Conservation (phyloP, 2,888 invertebrate genomes). For the Philereme transversata region DNA sequence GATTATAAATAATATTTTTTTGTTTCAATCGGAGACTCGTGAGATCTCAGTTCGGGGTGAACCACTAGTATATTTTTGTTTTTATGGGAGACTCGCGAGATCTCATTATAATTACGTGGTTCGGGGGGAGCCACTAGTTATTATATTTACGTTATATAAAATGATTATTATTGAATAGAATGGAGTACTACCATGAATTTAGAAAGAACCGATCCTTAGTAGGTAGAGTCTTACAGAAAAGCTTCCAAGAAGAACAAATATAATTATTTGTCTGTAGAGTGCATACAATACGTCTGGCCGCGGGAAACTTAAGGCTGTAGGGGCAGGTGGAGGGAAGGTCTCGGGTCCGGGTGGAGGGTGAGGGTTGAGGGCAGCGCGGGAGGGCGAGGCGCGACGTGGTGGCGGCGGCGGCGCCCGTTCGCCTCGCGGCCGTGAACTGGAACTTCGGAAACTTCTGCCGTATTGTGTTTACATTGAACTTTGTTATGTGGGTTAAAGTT, state of each 20-base stretch:
- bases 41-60: no score
- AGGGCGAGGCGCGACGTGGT: slow-evolving; percentile 38
- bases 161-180: no score
- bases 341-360: slow-evolving; percentile 22
- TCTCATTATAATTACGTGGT: no score
- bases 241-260: slow-evolving; percentile 17
- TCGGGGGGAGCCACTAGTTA: no score
- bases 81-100: no score
- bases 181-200: no score
- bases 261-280: slow-evolving; percentile 38
- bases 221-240: slow-evolving; percentile 2
- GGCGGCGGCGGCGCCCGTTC: slow-evolving; percentile 49
- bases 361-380: slow-evolving; percentile 21
- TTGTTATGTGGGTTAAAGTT: slow-evolving; percentile 85
- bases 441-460: slow-evolving; percentile 79
- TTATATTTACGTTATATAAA: no score
- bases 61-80: no score
- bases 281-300: slow-evolving; percentile 41
- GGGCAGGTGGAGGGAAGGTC: slow-evolving; percentile 30
- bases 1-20: no score
- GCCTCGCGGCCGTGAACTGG: slow-evolving; percentile 81
- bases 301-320: slow-evolving; percentile 36
- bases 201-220: no score
- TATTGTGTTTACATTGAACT: slow-evolving; percentile 85
- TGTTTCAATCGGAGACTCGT: no score